Evolutionary conservation across 2,113 vertebrate species (phyloP).

Genomic region (Rattus norvegicus): GRCr8 NC_086020.1:206337001-206337500

Average conservation of each 20-base stretch:
- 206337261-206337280: background rate
- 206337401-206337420: background rate
- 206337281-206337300: background rate
- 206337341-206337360: background rate
- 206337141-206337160: background rate
- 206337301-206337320: background rate
- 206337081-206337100: background rate
- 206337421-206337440: background rate
- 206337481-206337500: background rate
- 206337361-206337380: background rate
- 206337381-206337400: background rate
- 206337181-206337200: background rate
- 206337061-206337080: background rate
- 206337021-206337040: background rate
- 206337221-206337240: background rate
- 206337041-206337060: background rate
- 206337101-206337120: background rate
- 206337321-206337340: background rate
- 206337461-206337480: constrained; percentile 21
- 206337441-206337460: background rate
- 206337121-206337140: background rate
- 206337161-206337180: background rate
- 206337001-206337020: background rate
- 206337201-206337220: background rate
- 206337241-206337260: background rate